A percentile compares a stretch with the other conserved stretches of the same genome.
Conservation (phyloP, 2,888 invertebrate genomes). For the Onchidella celtica region DNA sequence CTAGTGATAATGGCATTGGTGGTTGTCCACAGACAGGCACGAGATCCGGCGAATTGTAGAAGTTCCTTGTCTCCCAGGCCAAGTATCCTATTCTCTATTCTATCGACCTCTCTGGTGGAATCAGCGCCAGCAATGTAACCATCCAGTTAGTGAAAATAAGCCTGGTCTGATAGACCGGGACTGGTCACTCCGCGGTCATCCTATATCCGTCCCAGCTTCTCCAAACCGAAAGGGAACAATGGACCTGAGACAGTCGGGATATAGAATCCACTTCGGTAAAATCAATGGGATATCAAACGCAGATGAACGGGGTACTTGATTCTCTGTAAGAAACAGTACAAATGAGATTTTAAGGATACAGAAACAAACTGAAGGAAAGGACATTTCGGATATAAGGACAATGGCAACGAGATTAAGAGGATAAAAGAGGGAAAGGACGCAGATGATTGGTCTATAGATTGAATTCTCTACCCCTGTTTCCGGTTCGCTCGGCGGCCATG, state of each 20-base stretch:
- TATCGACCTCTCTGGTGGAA: background rate
- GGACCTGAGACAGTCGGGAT: conserved; percentile 12
- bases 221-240: background rate
- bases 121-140: background rate
- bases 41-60: too few relatives aligned
- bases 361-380: conserved; percentile 11
- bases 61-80: too few relatives aligned
- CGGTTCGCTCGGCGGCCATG: conserved; percentile 29
- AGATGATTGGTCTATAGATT: conserved; percentile 45
- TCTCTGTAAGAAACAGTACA: conserved; percentile 21
- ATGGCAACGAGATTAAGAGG: conserved; percentile 44
- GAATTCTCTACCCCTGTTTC: conserved; percentile 46
- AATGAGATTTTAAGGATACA: conserved; percentile 39
- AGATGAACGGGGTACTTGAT: conserved; percentile 37
- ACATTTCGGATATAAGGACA: conserved; percentile 42
- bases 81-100: background rate
- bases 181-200: conserved; percentile 13
- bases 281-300: conserved; percentile 38
- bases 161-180: background rate
- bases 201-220: background rate
- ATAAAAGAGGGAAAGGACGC: conserved; percentile 37
- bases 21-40: too few relatives aligned
- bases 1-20: background rate
- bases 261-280: background rate
- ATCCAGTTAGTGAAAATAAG: background rate